Base-by-base conservation (phyloP, 2,888 invertebrate species). In the Lampropteryx suffumata region DNA sequence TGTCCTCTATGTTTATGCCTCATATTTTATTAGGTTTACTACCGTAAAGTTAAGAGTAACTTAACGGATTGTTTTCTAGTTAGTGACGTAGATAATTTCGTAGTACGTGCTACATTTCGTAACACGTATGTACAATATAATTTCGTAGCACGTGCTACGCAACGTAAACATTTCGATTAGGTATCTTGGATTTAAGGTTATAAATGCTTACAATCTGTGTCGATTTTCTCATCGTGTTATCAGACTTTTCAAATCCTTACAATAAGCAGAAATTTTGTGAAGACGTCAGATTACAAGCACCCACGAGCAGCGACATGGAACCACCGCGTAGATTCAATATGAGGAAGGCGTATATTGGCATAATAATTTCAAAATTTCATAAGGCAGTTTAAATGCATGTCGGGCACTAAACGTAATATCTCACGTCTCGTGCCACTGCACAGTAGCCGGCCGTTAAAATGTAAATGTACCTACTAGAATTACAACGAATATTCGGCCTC, bases 301-400 rank as follows among this genome's bases (percentile, higher is more conserved):
- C 12, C 37, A 32, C 10, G 30, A 45, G 30, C 36, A 4, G 8
- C 34, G 29, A 7, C 1, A 7, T 24, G 24, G 26, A 21, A 12
- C 30, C 37, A 13, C 26, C 41, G 58, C 53, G 47, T 61, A 61
- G 24, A 39, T 63, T 67, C 50, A 69, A 64, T 64, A 60, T 62
- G 43, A 53, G 57, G 37, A 35, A 48, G 37, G 46, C 37, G 35
- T 56, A 56, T 6, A 57, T 52, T 52, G 54, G 48, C 43, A 53
- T 62, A 64, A 67, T 67, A 65, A 65, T 63, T 70, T 66, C 49
- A 71, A 71, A 70, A 56, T 61, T 69, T 70, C 70, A 72, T 70
- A 64, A 75, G 71, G 74, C 71, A 65, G 68, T 78, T 76, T 73
- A 76, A 73, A 78, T 79, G 77, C 77, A 79, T 75, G 68, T 68